Evolutionary conservation across 2,797 vertebrate genomes (phyloP), one percentile per base, ranked within the genome.

Genomic region (Otolemur crassicaudatus): DNA sequence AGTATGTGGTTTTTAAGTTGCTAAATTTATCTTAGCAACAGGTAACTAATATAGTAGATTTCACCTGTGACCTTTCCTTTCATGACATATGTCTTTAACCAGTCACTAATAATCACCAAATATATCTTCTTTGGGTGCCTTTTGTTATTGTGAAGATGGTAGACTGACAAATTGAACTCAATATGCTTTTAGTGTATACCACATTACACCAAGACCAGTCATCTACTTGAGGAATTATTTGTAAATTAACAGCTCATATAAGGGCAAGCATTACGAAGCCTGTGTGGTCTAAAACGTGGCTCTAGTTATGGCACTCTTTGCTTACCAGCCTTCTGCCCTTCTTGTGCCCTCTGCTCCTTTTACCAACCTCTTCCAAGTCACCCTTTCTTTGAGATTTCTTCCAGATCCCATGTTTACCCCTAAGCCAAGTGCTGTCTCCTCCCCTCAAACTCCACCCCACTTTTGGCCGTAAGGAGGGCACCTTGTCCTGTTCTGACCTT

Each of bases 391-490:
- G 67, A 25, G 23, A 23, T 43, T 16, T 75, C 67, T 80, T n/a
- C 43, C 10, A 22, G 25, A 7, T 11, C 46, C 43, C 37, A 40
- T 0, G 0, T 34, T 53, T 31, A n/a, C 58, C 49, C 43, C 70
- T 56, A 20, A 46, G 37, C 69, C 23, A 1, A 8, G 56, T 22
- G 53, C 29, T 27, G 29, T 40, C 61, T 43, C 53, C 31, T 25
- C n/a, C 1, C 1, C 49, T 46, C 2, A 13, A 1, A 0, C 3
- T 9, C 19, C 19, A 27, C 0, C 0, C 23, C n/a, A 12, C n/a
- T 65, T 73, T 76, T 23, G 31, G 29, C 34, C 65, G 87, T 53
- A 31, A 25, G 29, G 23, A n/a, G 72, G 8, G 23, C 22, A 19
- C 13, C 13, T 31, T 53, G 16, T 67, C 65, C 23, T 25, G 7